A percentile compares a stretch with the other conserved stretches of the same genome.
Evolutionary conservation across 2,113 vertebrate species (phyloP).

Genomic region (Alouatta palliata): DNA sequence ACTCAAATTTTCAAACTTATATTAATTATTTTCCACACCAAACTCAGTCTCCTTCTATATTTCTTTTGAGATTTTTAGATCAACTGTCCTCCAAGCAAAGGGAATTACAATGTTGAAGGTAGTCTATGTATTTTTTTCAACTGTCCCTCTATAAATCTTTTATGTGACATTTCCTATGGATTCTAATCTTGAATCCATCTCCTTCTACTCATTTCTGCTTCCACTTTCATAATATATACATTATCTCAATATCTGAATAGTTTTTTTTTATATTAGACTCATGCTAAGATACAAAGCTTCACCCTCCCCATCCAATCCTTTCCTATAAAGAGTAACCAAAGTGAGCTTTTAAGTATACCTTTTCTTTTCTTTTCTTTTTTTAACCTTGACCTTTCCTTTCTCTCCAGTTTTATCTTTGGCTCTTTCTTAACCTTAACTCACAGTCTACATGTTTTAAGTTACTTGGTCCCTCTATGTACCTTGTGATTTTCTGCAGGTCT

Average conservation of each 20-base stretch:
- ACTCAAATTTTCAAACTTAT: not conserved
- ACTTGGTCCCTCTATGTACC: not conserved
- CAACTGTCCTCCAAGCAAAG: not conserved
- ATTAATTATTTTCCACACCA: not conserved
- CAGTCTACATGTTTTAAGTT: not conserved
- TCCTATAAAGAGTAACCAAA: not conserved
- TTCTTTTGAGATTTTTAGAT: no score
- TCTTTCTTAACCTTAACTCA: not conserved
- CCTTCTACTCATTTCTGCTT: not conserved
- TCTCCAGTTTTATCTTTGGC: not conserved
- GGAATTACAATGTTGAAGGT: not conserved
- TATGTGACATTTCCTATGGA: not conserved
- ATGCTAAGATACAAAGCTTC: not conserved
- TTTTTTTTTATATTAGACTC: not conserved
- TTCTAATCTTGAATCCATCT: not conserved
- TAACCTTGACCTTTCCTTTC: not conserved
- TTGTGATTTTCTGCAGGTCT: not conserved
- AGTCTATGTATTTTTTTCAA: not conserved
- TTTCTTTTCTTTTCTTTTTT: not conserved
- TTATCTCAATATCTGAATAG: not conserved
- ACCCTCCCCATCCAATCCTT: not conserved
- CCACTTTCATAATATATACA: not conserved
- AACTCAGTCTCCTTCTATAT: not conserved
- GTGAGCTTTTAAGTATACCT: not conserved
- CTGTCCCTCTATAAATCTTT: not conserved